Base-by-base conservation (phyloP, 2,888 invertebrate genomes). In the Campaea margaritaria region DNA sequence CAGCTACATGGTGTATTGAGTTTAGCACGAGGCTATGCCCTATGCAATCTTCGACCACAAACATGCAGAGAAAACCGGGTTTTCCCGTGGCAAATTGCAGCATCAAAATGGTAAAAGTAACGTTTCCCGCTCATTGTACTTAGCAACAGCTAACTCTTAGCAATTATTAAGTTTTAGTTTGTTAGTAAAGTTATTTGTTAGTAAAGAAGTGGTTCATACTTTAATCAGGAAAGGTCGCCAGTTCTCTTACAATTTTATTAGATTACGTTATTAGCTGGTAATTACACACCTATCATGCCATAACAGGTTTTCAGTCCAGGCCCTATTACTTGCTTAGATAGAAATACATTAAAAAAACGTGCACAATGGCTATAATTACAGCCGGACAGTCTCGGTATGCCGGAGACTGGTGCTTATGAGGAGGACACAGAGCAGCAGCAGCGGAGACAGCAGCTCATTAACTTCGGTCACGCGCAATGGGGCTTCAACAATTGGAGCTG, bases 401-500 rank as follows among this genome's bases (percentile, higher is more conserved):
- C 74, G 0, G 80, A 82, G 31, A 42, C 63, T 0, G 49, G 70
- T 15, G 56, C 64, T 1, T 53, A 57, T 14, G 83, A 83, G 1
- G 89, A 88, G 5, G 91, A 91, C 1, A 75, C 71, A 39, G 90
- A 91, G 41, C 84, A 84, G 16, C 80, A 81, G 43, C 85, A 88
- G 52, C 70, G 85, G 0, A 72, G 91, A 0, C 88, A 86, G 66
- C 88, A 89, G 65, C 85, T 93, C 10, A 89, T 93, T n/a, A 90
- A 89, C 78, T 93, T 91, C 60, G 93, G 87, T 0, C 92, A 93
- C 65, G 62, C 85, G 0, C 92, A 91, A 70, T 93, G 93, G 93
- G 92, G 92, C 27, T 92, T 92, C 70, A 91, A 91, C 49, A 92
- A 93, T 64, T 93, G 93, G 93, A 93, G 79, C 70, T 93, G 93